Evolutionary conservation across 2,888 invertebrate genomes (phyloP).

Genomic region (Lobophora halterata): DNA sequence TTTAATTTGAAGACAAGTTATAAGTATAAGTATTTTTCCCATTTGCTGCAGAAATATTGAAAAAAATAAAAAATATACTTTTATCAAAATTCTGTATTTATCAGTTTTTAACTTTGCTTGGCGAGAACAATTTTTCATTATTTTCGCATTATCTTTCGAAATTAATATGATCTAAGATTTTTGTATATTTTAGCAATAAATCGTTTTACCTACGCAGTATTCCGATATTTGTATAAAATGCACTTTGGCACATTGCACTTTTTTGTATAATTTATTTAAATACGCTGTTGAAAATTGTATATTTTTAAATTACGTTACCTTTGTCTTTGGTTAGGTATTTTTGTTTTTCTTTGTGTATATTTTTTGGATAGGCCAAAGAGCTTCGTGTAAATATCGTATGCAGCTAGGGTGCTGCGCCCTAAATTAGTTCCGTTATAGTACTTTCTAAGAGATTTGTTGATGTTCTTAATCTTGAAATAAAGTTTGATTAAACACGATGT

Average conservation of each 20-base stretch:
- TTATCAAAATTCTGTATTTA: not conserved
- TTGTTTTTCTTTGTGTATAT: constrained; percentile 56
- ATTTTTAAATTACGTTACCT: constrained; percentile 75
- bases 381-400: constrained; percentile 71
- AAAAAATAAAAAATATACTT: too few relatives aligned
- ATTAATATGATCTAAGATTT: constrained; percentile 16
- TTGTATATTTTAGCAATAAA: constrained; percentile 29
- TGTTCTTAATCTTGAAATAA: constrained; percentile 80
- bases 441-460: constrained; percentile 80
- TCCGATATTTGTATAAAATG: constrained; percentile 34
- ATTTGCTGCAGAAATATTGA: too few relatives aligned
- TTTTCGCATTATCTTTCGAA: constrained; percentile 13
- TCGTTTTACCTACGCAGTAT: constrained; percentile 60
- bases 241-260: constrained; percentile 30
- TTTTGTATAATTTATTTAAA: constrained; percentile 45
- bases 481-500: constrained; percentile 57
- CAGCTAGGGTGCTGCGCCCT: constrained; percentile 61
- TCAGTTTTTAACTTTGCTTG: not conserved
- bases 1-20: too few relatives aligned
- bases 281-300: constrained; percentile 65
- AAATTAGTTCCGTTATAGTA: constrained; percentile 74
- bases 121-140: too few relatives aligned
- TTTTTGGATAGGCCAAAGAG: constrained; percentile 78
- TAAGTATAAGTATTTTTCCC: too few relatives aligned
- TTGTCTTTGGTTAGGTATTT: constrained; percentile 61